A percentile compares a stretch with the other conserved stretches of the same genome.
These are phyloP conservation scores for Pasiphila rectangulata DNA, from an alignment of 2,888 invertebrate genomes.

Conservation along the genomic window DNA sequence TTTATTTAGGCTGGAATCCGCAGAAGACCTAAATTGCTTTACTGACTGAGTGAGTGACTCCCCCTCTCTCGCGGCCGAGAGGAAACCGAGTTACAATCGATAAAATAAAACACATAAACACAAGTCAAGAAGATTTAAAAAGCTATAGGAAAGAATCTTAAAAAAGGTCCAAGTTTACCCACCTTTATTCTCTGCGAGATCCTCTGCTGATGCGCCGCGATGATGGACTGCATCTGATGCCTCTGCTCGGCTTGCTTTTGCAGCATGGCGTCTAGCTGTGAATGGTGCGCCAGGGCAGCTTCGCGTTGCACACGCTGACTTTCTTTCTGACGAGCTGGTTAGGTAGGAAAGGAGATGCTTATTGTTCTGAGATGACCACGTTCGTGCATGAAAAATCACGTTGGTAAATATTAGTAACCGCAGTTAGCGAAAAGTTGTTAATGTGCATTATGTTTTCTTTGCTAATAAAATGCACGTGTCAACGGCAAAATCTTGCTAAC, in stretches of 20 bases:
- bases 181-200: conserved; percentile 83
- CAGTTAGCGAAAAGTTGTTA: too few species aligned
- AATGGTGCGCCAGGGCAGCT: conserved; percentile 72
- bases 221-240: conserved; percentile 79
- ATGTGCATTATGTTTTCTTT: too few species aligned
- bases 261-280: conserved; percentile 76
- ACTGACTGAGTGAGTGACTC: too few species aligned
- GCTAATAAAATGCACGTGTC: too few species aligned
- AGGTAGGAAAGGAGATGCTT: neutral
- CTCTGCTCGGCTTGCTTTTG: conserved; percentile 79
- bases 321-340: conserved; percentile 67
- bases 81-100: too few species aligned
- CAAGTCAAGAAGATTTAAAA: too few species aligned
- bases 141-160: neutral
- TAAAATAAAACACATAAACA: too few species aligned
- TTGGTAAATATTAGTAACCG: too few species aligned
- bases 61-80: too few species aligned
- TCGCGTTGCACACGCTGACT: conserved; percentile 74
- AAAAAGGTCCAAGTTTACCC: neutral
- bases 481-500: too few species aligned
- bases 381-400: neutral
- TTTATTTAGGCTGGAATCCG: too few species aligned
- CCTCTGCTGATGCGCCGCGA: conserved; percentile 81
- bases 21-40: too few species aligned
- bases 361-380: neutral